Base-by-base conservation (phyloP, 2,888 invertebrate species). In the Sinohyriopsis cumingii region DNA sequence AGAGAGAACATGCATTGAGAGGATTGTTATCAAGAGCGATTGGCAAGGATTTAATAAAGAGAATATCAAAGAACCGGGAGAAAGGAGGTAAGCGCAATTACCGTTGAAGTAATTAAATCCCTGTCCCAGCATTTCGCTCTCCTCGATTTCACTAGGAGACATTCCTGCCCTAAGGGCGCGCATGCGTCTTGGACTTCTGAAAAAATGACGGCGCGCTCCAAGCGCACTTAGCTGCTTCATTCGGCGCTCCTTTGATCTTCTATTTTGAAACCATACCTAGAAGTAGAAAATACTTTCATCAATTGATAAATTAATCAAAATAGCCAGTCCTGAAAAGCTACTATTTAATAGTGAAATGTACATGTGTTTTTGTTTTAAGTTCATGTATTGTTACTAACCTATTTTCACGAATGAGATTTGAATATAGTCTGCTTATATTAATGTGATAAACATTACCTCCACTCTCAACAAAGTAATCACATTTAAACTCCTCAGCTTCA, bases 211-310 rank as follows among this genome's bases (percentile, higher is more conserved):
- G 65, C 91, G 79, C 15, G 91, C 90, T 2, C 91, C 91, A 94
- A 98, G 95, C 76, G 97, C 97, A 74, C 98, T 98, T 85, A 99
- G 93, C 91, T 99, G 99, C 90, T 99, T 99, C 91, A 99, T 93
- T 83, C 99, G 94, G 67, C 99, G 93, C 91, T 99, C 99, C 92
- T 99, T 99, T 88, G 98, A 98, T 73, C 99, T 93, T 90, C 99
- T 96, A 92, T 99, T 99, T 92, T 99, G 99, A 92, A 99, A 99
- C 99, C 99, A 99, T 71, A 99, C 99, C 99, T 98, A 93, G 45
- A 45, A 45, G 53, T 90, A 70, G 53, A 66, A 56, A 72, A 64
- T 18, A 61, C 15, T 62, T 22, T 6, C 60, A 25, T 63, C 19
- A 59, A 54, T 15, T 45, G 45, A 45, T 45, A 45, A 45, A 45